Conservation (phyloP, 2,888 invertebrate genomes). For the Acanthosepion esculentum region DNA sequence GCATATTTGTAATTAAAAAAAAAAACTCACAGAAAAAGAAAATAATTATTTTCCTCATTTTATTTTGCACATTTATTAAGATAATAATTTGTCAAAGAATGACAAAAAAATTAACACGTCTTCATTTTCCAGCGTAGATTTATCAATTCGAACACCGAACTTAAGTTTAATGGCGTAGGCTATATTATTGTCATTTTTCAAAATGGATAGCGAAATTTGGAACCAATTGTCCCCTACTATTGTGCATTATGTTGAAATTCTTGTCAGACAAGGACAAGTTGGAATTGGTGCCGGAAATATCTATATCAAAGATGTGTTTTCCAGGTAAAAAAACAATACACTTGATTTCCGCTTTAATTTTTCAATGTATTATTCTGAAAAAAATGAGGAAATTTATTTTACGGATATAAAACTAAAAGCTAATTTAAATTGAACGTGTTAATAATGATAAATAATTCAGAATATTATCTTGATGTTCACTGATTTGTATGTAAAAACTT, state of each 20-base stretch:
- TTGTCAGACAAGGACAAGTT: conserved; percentile 58
- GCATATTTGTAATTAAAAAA: too few species aligned
- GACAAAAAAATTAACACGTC: not conserved
- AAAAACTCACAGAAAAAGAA: not conserved
- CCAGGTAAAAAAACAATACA: conserved; percentile 57
- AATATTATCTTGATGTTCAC: too few species aligned
- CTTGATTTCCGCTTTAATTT: too few species aligned
- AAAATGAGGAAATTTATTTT: too few species aligned
- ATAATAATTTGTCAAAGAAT: not conserved
- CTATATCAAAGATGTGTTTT: conserved; percentile 59
- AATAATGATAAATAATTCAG: too few species aligned
- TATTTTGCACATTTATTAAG: not conserved
- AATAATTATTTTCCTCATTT: not conserved
- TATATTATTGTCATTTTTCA: not conserved
- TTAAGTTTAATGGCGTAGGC: not conserved
- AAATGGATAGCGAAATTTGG: conserved; percentile 43
- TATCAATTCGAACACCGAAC: not conserved
- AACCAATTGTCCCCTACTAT: conserved; percentile 50
- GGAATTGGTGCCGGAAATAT: conserved; percentile 62
- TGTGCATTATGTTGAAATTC: conserved; percentile 56
- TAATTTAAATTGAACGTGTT: too few species aligned
- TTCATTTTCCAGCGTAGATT: not conserved
- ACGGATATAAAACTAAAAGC: too few species aligned
- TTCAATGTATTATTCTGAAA: too few species aligned
- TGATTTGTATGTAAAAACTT: too few species aligned